These are phyloP conservation scores for Trichechus manatus DNA, from an alignment of 2,113 vertebrate genomes.

Conservation along the genomic window DNA sequence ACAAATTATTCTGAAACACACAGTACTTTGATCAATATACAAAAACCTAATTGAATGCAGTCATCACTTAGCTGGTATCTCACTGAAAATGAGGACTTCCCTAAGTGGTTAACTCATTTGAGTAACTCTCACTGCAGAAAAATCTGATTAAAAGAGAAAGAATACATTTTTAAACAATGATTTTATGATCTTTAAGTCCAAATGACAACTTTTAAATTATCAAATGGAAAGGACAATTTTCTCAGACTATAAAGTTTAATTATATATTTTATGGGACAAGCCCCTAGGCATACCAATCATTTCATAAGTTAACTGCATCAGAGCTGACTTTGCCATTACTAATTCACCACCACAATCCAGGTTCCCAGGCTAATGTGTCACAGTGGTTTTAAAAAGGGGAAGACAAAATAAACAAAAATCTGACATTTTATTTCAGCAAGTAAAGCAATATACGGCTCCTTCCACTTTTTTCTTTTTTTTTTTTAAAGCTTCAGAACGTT, in stretches of 20 bases:
- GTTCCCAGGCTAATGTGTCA: neutral
- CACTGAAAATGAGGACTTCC: neutral
- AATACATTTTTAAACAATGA: neutral
- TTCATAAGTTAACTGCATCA: conserved; percentile 20
- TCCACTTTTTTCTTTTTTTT: neutral
- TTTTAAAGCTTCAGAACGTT: neutral
- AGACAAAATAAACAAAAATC: conserved; percentile 2
- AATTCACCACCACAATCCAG: neutral
- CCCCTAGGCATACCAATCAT: neutral
- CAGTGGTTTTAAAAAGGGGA: neutral
- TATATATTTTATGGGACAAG: neutral
- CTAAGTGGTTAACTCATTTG: neutral
- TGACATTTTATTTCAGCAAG: conserved; percentile 45
- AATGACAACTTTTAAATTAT: neutral
- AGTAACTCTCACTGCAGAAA: neutral
- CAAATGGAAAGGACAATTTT: conserved; percentile 32
- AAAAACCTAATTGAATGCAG: neutral
- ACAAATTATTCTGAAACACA: conserved; percentile 15
- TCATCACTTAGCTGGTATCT: neutral
- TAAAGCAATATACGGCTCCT: neutral
- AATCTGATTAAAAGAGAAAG: neutral
- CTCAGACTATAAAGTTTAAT: conserved; percentile 6
- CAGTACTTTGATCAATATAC: neutral
- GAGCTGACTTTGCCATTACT: neutral
- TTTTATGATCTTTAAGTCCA: neutral